A percentile compares a stretch with the other conserved stretches of the same genome.
phyloP scores from a whole-genome alignment of 2,888 invertebrate genomes.

The Drosophila prolongata region DNA sequence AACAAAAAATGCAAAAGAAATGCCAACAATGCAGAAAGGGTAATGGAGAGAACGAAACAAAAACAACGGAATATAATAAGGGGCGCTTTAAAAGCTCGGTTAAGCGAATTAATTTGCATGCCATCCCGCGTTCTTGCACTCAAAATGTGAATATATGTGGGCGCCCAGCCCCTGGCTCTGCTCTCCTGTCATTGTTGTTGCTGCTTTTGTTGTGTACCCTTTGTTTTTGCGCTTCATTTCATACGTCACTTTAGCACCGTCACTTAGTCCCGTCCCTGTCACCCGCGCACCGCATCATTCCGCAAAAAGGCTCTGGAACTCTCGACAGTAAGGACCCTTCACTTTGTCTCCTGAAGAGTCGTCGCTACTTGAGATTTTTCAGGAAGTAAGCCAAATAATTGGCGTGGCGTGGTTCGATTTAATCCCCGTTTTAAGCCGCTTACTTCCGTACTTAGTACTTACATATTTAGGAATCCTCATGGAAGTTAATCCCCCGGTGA shows the following conservation, averaged over 20 bases:
- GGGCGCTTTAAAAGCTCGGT: constrained; percentile 25
- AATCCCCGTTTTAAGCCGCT: constrained; percentile 27
- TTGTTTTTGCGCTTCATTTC: constrained; percentile 27
- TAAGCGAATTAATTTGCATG: constrained; percentile 34
- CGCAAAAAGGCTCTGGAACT: constrained; percentile 17
- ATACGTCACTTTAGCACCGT: constrained; percentile 5
- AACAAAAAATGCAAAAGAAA: constrained; percentile 20
- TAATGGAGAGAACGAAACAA: constrained; percentile 3
- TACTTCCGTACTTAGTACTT: constrained; percentile 26
- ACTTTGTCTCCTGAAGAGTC: constrained; percentile 8
- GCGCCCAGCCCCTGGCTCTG: constrained; percentile 4
- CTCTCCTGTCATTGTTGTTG: constrained; percentile 20
- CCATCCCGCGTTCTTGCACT: constrained; percentile 24
- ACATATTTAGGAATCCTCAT: constrained; percentile 10
- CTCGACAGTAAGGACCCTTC: constrained; percentile 4
- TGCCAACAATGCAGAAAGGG: constrained; percentile 29
- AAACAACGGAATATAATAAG: constrained; percentile 26
- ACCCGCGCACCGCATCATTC: background rate
- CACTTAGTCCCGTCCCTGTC: background rate
- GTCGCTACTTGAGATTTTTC: constrained; percentile 7
- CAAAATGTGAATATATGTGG: constrained; percentile 4
- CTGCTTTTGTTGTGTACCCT: constrained; percentile 16
- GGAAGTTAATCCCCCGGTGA: constrained; percentile 8
- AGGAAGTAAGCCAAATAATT: constrained; percentile 37
- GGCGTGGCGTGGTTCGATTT: constrained; percentile 19